Conservation (phyloP, 2,797 vertebrate genomes). For the Cebuella pygmaea region DNA sequence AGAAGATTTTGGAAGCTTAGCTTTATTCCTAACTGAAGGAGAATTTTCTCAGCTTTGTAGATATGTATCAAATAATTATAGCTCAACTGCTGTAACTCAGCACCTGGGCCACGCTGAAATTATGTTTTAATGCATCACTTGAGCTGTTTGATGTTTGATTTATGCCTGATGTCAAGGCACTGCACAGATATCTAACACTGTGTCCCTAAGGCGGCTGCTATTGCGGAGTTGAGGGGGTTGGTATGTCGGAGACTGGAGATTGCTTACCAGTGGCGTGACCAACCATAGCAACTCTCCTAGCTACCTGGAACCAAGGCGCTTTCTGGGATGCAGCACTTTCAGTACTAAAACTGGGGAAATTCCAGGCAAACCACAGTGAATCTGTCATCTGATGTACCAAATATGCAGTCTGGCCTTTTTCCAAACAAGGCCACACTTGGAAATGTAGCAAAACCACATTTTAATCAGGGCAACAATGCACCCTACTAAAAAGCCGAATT, state of each 20-base stretch:
- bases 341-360: not conserved
- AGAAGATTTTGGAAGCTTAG: not conserved
- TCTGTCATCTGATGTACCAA: not conserved
- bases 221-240: rapidly evolving
- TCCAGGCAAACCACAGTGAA: not conserved
- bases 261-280: not conserved
- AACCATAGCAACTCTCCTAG: not conserved
- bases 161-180: not conserved
- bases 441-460: not conserved
- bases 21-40: not conserved
- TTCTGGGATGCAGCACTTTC: not conserved
- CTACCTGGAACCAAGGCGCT: not conserved
- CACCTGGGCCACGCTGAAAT: constrained; percentile 32
- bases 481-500: not conserved
- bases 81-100: not conserved
- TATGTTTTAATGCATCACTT: not conserved
- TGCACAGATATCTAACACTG: not conserved
- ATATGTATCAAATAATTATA: constrained; percentile 51
- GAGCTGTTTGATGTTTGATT: constrained; percentile 23
- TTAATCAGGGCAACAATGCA: not conserved
- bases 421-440: not conserved
- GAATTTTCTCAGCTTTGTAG: not conserved
- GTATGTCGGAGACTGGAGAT: rapidly evolving
- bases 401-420: not conserved
- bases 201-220: not conserved